Percentiles rank a stretch among this genome's conserved stretches.
Evolutionary conservation across 35 echinoderm and acorn worm genomes (phyloP).

Genomic region (Anneissia japonica): DNA sequence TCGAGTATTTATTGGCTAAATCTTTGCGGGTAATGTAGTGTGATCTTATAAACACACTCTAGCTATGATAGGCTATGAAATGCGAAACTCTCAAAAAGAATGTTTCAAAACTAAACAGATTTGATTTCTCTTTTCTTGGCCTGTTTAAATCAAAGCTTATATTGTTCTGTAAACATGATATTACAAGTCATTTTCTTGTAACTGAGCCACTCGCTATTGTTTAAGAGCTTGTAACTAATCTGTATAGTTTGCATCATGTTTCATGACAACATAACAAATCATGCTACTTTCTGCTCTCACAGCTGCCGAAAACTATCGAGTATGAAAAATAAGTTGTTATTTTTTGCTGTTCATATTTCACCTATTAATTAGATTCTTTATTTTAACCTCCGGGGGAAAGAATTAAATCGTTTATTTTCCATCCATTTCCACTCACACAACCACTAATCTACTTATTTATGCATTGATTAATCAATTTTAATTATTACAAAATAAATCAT

Average conservation of each 20-base stretch:
- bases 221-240: not conserved
- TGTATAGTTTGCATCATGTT: not conserved
- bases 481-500: not conserved
- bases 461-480: not conserved
- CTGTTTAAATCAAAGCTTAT: not conserved
- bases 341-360: not conserved
- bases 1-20: not conserved
- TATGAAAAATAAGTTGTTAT: not conserved
- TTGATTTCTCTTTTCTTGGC: not conserved
- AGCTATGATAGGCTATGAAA: not conserved
- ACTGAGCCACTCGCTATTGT: not conserved
- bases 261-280: not conserved
- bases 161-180: not conserved
- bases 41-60: not conserved
- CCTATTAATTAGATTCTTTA: not conserved
- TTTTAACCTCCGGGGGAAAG: not conserved
- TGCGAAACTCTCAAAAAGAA: not conserved
- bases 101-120: not conserved
- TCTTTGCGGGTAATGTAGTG: not conserved
- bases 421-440: not conserved
- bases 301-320: not conserved
- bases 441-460: not conserved
- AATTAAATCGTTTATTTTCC: not conserved
- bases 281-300: not conserved
- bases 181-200: not conserved